Percentiles rank a stretch among this genome's conserved stretches.
Conservation (phyloP, 37 sponge, comb jelly and placozoan species). For the Geodia barretti region DNA sequence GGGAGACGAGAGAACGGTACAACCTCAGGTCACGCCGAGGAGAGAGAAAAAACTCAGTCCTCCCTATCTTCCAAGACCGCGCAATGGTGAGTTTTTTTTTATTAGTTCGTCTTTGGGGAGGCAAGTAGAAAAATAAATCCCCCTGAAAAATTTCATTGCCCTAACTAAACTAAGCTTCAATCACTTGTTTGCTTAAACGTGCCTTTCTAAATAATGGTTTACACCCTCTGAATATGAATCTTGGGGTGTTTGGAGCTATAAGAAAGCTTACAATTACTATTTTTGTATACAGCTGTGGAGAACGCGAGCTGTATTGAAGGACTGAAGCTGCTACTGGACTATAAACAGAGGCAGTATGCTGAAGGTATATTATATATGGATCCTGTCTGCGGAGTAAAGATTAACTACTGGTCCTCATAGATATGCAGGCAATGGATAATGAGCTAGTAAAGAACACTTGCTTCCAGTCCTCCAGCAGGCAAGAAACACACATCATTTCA, state of each 20-base stretch:
- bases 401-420: slow-evolving; percentile 5
- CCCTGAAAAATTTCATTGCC: not conserved
- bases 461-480: slow-evolving; percentile 44
- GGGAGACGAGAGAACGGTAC: not conserved
- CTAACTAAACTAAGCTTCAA: no score
- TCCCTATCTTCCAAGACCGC: not conserved
- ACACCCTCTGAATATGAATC: no score
- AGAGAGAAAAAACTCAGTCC: not conserved
- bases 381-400: not conserved
- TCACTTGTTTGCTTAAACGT: no score
- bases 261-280: no score
- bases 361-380: slow-evolving; percentile 37
- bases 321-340: slow-evolving; percentile 32
- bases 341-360: slow-evolving; percentile 47
- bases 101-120: no score
- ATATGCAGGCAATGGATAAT: slow-evolving; percentile 64
- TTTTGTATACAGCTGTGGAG: slow-evolving; percentile 29
- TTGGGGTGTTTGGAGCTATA: not conserved
- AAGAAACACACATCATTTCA: slow-evolving; percentile 4
- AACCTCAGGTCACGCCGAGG: not conserved
- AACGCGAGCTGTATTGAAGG: slow-evolving; percentile 39
- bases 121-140: no score
- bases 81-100: not conserved
- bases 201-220: no score
- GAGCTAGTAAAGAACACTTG: slow-evolving; percentile 29